Evolutionary conservation across 2,797 vertebrate genomes (phyloP).

Genomic region (Alcedo atthis): DNA sequence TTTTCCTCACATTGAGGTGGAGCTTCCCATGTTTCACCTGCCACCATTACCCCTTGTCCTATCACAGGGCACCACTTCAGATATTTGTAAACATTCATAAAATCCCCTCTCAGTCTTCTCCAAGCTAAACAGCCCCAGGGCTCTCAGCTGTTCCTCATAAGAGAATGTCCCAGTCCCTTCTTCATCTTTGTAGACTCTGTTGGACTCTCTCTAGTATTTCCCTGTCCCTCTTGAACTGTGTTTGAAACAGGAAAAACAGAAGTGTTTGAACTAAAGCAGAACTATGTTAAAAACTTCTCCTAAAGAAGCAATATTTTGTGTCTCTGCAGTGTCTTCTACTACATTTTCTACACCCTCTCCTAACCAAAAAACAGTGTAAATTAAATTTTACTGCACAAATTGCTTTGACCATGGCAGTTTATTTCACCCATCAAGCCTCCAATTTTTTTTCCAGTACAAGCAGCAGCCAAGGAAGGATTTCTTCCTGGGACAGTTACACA

Average conservation of each 20-base stretch:
- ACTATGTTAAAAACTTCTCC: background rate
- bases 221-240: too few species aligned
- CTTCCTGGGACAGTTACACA: background rate
- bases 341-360: background rate
- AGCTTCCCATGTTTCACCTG: too few species aligned
- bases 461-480: background rate
- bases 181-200: too few species aligned
- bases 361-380: background rate
- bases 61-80: too few species aligned
- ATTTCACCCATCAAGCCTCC: background rate
- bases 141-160: too few species aligned
- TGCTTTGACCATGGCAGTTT: background rate
- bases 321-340: background rate
- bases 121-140: too few species aligned
- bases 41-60: too few species aligned
- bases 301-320: background rate
- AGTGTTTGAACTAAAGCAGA: background rate
- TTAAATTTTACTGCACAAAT: background rate
- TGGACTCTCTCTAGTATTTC: too few species aligned
- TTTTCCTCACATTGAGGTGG: too few species aligned
- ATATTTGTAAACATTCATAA: too few species aligned
- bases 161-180: too few species aligned
- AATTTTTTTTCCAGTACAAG: background rate
- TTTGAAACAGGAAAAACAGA: accelerated
- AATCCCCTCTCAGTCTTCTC: too few species aligned